phyloP scores from a whole-genome alignment of 2,797 vertebrate genomes.

The Protosalanx chinensis region DNA sequence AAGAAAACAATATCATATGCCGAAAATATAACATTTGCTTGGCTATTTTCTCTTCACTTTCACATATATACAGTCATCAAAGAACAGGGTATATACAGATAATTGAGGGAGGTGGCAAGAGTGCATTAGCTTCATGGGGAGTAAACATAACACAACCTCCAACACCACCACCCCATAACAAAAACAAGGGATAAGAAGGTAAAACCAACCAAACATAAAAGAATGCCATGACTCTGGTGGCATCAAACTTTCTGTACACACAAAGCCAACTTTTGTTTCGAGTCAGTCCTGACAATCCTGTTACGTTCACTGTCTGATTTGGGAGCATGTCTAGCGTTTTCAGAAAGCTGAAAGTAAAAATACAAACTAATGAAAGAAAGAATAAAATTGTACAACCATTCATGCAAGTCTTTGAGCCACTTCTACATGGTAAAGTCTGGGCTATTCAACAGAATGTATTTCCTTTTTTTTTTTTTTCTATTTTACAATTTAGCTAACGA shows the following conservation, averaged over 20 bases:
- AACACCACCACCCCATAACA: conserved; percentile 49
- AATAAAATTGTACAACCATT: conserved; percentile 68
- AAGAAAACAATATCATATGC: conserved; percentile 81
- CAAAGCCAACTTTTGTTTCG: conserved; percentile 59
- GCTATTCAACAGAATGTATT: conserved; percentile 21
- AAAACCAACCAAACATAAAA: conserved; percentile 61
- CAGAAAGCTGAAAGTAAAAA: conserved; percentile 65
- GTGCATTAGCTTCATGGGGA: conserved; percentile 67
- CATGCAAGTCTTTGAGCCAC: conserved; percentile 50
- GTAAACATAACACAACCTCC: conserved; percentile 48
- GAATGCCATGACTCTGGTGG: conserved; percentile 54
- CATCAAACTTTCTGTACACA: conserved; percentile 70
- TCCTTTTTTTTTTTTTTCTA: neutral
- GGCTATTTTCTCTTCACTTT: conserved; percentile 77
- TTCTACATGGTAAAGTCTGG: conserved; percentile 49
- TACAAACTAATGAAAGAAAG: conserved; percentile 45
- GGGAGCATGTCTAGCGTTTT: conserved; percentile 47
- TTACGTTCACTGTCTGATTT: conserved; percentile 51
- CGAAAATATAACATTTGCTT: conserved; percentile 84
- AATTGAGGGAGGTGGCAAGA: conserved; percentile 54
- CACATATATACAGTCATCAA: conserved; percentile 81
- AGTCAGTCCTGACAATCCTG: conserved; percentile 56
- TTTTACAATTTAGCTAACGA: conserved; percentile 2
- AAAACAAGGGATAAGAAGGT: conserved; percentile 27
- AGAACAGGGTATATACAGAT: conserved; percentile 78